These are phyloP conservation scores for Amniataba percoides DNA, from an alignment of 2,797 vertebrate genomes.

Conservation along the genomic window DNA sequence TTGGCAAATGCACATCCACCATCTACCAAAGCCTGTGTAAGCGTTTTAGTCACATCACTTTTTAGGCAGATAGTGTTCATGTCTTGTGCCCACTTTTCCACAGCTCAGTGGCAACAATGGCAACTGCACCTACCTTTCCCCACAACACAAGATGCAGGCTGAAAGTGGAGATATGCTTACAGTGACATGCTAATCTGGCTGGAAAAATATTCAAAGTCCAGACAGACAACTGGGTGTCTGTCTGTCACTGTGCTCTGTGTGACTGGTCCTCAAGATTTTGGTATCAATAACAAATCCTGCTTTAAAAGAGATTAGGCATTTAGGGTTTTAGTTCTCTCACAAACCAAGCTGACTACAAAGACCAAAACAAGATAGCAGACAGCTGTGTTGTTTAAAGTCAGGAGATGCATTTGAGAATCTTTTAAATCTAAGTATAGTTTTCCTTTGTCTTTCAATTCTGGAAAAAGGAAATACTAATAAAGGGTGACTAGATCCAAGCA, in stretches of 20 bases:
- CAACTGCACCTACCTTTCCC: not conserved
- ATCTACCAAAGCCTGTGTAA: slow-evolving; percentile 50
- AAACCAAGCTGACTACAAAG: not conserved
- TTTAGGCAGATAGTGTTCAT: slow-evolving; percentile 9
- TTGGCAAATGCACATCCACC: slow-evolving; percentile 50
- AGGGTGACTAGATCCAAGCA: not conserved
- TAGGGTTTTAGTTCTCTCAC: not conserved
- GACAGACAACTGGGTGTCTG: too few relatives aligned
- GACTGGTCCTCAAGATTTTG: not conserved
- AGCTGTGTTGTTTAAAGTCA: not conserved
- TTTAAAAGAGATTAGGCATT: not conserved
- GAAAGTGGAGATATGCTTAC: not conserved
- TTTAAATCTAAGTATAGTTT: not conserved
- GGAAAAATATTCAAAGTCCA: too few relatives aligned
- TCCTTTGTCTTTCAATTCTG: not conserved
- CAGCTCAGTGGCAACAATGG: not conserved
- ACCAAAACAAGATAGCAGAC: not conserved
- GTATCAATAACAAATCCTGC: not conserved
- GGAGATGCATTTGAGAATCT: not conserved
- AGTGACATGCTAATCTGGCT: not conserved
- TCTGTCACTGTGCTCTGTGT: not conserved
- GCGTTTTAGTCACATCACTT: slow-evolving; percentile 26
- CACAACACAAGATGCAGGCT: not conserved
- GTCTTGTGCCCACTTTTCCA: slow-evolving; percentile 1
- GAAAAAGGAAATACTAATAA: not conserved